Evolutionary conservation across 2,888 invertebrate genomes (phyloP).

Genomic region (Idaea straminata): DNA sequence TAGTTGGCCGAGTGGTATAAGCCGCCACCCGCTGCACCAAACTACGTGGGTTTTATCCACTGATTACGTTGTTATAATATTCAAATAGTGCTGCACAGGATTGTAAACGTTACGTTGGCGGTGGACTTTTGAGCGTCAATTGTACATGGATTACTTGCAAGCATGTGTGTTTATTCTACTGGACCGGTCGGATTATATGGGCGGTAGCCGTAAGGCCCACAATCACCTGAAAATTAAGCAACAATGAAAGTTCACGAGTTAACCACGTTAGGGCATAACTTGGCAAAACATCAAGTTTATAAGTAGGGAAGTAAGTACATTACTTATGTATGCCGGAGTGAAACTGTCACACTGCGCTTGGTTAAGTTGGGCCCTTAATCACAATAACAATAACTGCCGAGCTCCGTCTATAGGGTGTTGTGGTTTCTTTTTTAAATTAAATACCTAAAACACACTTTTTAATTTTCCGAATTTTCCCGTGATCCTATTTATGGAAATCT

Average conservation of each 20-base stretch:
- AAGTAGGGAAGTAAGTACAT: constrained; percentile 42
- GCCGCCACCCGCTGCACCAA: too few species aligned
- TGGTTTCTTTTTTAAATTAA: constrained; percentile 6
- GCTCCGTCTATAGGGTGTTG: constrained; percentile 43
- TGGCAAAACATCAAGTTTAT: constrained; percentile 44
- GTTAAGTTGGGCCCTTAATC: constrained; percentile 58
- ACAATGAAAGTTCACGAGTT: constrained; percentile 23
- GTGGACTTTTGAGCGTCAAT: too few species aligned
- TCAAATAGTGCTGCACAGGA: too few species aligned
- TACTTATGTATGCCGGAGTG: constrained; percentile 54
- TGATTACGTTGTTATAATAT: too few species aligned
- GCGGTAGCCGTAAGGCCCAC: background rate
- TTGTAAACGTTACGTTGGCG: too few species aligned
- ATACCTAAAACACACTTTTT: background rate
- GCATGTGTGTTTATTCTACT: too few species aligned
- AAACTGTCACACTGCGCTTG: constrained; percentile 54
- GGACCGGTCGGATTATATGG: background rate
- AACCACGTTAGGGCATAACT: constrained; percentile 33
- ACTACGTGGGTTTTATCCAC: too few species aligned
- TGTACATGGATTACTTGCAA: too few species aligned
- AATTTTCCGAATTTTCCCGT: background rate
- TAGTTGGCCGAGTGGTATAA: too few species aligned
- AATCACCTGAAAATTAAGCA: background rate
- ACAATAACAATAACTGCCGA: constrained; percentile 60
- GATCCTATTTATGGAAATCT: too few species aligned